Evolutionary conservation across 2,888 invertebrate species (phyloP), one percentile per base, ranked within the genome.

Genomic region (Hypsopygia costalis): DNA sequence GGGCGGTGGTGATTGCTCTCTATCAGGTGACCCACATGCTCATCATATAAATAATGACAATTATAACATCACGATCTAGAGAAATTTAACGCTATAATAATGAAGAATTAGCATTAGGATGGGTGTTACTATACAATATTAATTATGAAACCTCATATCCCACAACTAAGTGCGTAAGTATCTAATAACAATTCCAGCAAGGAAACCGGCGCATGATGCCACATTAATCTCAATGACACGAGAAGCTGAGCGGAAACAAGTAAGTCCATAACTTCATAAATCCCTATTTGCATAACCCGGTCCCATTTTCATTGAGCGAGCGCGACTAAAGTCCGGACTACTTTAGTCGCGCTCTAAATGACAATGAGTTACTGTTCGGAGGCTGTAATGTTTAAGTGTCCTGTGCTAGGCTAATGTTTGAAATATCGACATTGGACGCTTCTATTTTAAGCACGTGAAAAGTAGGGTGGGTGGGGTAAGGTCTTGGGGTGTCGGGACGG

Each of bases 401-500:
- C 75, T 72, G 66, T 71, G 61, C 60, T 56, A 64, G 69, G 78
- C 72, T 77, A 81, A 81, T 83, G 76, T 80, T 76, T 81, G 74
- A 76, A 83, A 85, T 81, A 86, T 86, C 83, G 86, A 81, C 81
- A 83, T 71, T 75, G 74, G 77, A 77, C 72, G 77, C 70, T 79
- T 80, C 83, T 87, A 87, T 87, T 87, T 87, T 86, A 76, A 83
- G 82, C 83, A 83, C 78, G 81, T 86, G 83, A 85, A 85, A 85
- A 81, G 78, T 79, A 67, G 66, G 65, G 63, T 62, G 75, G 75
- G 63, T 56, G 72, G 70, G 68, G 63, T 64, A 62, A 62, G 69
- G 71, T 71, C 71, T 74, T 69, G 62, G 78, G 76, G 74, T 55
- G 54, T 57, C 49, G 61, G 61, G 71, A 72, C 48, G 58, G 49